Percentiles rank a stretch among this genome's conserved stretches.
Conservation (phyloP, 2,888 invertebrate genomes). For the Teinopalpus imperialis region DNA sequence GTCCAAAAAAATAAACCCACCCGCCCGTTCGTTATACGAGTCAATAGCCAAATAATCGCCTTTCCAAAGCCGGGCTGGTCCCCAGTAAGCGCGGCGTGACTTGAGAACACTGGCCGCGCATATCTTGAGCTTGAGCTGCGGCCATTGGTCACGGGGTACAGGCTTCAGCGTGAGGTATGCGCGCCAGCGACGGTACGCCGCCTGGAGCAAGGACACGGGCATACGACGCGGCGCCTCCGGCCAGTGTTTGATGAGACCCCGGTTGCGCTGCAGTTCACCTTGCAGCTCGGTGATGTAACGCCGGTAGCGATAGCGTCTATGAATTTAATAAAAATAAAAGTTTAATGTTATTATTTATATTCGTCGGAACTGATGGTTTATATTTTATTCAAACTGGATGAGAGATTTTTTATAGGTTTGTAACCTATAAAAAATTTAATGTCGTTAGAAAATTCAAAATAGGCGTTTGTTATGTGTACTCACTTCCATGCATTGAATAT, state of each 20-base stretch:
- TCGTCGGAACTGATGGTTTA: too few relatives aligned
- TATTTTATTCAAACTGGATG: too few relatives aligned
- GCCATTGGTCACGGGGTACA: slow-evolving; percentile 92
- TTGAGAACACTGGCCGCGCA: slow-evolving; percentile 61
- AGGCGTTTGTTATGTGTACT: too few relatives aligned
- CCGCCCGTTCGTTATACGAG: slow-evolving; percentile 54
- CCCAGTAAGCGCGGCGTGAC: slow-evolving; percentile 59
- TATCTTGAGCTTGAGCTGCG: slow-evolving; percentile 85
- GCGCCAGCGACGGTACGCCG: slow-evolving; percentile 89
- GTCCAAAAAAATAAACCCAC: slow-evolving; percentile 40
- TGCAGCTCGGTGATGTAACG: slow-evolving; percentile 63
- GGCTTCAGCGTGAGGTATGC: slow-evolving; percentile 92
- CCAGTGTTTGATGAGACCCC: slow-evolving; percentile 83
- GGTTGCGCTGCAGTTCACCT: slow-evolving; percentile 45
- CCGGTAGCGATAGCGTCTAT: slow-evolving; percentile 67
- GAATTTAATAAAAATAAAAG: slow-evolving; percentile 6
- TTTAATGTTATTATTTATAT: too few relatives aligned
- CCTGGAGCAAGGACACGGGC: slow-evolving; percentile 82
- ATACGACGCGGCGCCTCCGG: slow-evolving; percentile 88
- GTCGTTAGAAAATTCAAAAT: too few relatives aligned
- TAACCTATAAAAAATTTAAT: too few relatives aligned
- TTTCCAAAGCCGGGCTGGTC: slow-evolving; percentile 55
- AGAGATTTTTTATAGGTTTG: too few relatives aligned
- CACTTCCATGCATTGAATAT: slow-evolving; percentile 91
- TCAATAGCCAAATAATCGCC: slow-evolving; percentile 68